These are phyloP conservation scores for Dascyllus trimaculatus DNA, from an alignment of 2,113 vertebrate genomes.

Conservation along the genomic window DNA sequence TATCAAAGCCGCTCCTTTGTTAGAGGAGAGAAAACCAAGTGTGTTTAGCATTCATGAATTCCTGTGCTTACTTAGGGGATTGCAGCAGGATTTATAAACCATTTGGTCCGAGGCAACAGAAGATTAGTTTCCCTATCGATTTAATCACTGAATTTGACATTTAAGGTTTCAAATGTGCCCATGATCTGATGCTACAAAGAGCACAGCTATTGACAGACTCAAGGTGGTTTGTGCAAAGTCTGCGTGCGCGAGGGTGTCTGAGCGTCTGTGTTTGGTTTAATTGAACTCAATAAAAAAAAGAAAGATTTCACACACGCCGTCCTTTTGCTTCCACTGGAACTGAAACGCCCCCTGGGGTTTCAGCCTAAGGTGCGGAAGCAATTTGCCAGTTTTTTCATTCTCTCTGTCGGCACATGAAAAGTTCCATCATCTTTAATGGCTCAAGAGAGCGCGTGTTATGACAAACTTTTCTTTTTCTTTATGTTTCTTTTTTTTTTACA, in stretches of 20 bases:
- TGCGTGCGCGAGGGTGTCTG: background rate
- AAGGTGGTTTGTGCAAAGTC: conserved; percentile 37
- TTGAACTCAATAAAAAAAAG: conserved; percentile 39
- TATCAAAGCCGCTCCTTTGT: conserved; percentile 75
- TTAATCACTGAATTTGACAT: conserved; percentile 68
- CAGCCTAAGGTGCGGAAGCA: conserved; percentile 38
- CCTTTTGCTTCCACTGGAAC: conserved; percentile 6
- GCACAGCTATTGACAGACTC: conserved; percentile 40
- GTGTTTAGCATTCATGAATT: conserved; percentile 76
- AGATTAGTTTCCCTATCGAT: conserved; percentile 67
- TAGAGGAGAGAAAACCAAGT: conserved; percentile 36
- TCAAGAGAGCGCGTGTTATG: conserved; percentile 28
- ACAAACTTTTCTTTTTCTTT: conserved; percentile 34
- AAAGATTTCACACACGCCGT: conserved; percentile 27
- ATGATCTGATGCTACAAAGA: conserved; percentile 26
- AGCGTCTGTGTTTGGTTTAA: conserved; percentile 19
- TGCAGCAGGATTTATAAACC: conserved; percentile 68
- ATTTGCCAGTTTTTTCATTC: conserved; percentile 59
- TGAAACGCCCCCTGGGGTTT: conserved; percentile 16
- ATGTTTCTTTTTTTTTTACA: conserved; percentile 6
- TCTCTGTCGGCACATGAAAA: conserved; percentile 41
- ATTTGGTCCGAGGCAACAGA: conserved; percentile 68
- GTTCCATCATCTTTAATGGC: conserved; percentile 48
- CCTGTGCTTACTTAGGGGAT: conserved; percentile 64
- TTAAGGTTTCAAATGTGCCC: conserved; percentile 58